Conservation (phyloP, 2,797 vertebrate species). For the Lepus townsendii region DNA sequence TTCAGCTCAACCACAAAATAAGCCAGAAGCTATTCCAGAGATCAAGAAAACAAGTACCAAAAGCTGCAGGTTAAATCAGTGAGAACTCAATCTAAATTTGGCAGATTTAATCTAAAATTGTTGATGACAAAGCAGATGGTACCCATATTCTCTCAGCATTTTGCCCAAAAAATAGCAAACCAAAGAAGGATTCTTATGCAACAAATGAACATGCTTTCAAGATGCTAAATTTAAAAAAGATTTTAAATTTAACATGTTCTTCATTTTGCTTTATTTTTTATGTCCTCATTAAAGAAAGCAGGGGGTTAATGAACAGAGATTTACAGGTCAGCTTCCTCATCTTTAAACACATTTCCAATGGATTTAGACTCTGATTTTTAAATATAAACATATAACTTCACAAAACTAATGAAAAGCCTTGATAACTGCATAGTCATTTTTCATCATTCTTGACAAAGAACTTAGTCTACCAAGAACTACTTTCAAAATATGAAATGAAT, state of each 20-base stretch:
- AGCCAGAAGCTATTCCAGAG: background rate
- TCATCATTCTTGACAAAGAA: slow-evolving; percentile 30
- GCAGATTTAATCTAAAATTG: slow-evolving; percentile 52
- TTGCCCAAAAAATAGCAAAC: slow-evolving; percentile 62
- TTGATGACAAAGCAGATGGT: slow-evolving; percentile 72
- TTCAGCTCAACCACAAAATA: background rate
- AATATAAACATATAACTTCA: slow-evolving; percentile 42
- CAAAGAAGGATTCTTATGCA: slow-evolving; percentile 69
- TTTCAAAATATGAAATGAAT: slow-evolving; percentile 19
- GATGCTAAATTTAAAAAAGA: background rate
- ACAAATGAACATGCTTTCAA: slow-evolving; percentile 40
- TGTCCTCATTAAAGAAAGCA: slow-evolving; percentile 35
- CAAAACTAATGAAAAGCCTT: slow-evolving; percentile 27
- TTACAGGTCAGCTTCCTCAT: background rate
- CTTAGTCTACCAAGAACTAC: background rate
- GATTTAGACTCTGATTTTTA: background rate
- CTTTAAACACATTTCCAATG: slow-evolving; percentile 32
- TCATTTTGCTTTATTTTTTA: slow-evolving; percentile 15
- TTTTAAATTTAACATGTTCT: background rate
- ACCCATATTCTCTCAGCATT: slow-evolving; percentile 40
- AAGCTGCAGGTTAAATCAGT: slow-evolving; percentile 45
- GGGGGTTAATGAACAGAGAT: background rate
- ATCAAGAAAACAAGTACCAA: background rate
- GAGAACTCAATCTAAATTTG: slow-evolving; percentile 54
- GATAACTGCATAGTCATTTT: background rate